Percentiles rank a stretch among this genome's conserved stretches.
Evolutionary conservation across 2,797 vertebrate genomes (phyloP).

Genomic region (Spheniscus humboldti): DNA sequence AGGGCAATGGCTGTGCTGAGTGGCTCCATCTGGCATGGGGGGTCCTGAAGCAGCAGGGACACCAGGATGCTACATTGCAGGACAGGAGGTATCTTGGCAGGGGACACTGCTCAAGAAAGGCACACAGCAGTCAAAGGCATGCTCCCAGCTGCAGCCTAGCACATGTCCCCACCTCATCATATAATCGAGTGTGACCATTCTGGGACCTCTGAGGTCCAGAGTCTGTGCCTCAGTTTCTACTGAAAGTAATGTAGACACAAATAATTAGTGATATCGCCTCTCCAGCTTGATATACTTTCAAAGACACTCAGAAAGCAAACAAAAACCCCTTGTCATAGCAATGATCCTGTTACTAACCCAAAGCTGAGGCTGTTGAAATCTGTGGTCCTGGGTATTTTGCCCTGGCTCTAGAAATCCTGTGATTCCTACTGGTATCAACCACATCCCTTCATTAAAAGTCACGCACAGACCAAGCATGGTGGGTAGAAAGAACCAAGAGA

Average conservation of each 20-base stretch:
- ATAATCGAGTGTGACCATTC: neutral
- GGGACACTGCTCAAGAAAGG: neutral
- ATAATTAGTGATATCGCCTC: neutral
- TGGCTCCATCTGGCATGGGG: neutral
- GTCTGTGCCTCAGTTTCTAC: neutral
- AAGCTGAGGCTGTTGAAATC: neutral
- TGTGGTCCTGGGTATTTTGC: neutral
- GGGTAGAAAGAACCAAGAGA: neutral
- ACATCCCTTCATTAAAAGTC: neutral
- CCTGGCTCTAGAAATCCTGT: neutral
- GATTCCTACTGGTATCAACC: neutral
- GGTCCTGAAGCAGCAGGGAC: neutral
- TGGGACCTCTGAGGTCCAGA: neutral
- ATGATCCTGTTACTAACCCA: neutral
- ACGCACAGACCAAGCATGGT: neutral
- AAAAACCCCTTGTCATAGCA: neutral
- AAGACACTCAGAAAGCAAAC: neutral
- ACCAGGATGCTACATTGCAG: neutral
- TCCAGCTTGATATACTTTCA: neutral
- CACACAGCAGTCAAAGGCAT: neutral
- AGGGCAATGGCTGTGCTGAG: neutral
- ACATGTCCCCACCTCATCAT: neutral
- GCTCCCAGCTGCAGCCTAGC: neutral
- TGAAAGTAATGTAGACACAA: neutral
- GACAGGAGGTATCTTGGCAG: neutral